phyloP scores from a whole-genome alignment of 2,888 invertebrate species.

The Apodemia hepburni region DNA sequence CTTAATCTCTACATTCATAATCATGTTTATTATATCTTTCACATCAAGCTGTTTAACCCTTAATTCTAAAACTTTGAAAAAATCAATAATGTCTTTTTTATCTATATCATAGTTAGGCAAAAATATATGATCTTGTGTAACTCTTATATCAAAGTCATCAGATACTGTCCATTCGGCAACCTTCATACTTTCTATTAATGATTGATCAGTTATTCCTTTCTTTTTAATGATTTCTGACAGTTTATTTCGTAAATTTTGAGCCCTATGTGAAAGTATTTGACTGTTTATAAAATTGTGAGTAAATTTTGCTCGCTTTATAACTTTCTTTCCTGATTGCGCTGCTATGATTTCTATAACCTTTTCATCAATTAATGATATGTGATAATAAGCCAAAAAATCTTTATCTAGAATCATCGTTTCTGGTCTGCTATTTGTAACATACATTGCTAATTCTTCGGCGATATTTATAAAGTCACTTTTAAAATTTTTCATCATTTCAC shows the following conservation, averaged over 20 bases:
- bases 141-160: not conserved
- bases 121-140: not conserved
- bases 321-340: not conserved
- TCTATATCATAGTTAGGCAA: slow-evolving; percentile 8
- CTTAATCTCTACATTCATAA: not conserved
- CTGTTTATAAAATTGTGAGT: not conserved
- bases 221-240: not conserved
- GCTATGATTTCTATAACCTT: not conserved
- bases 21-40: not conserved
- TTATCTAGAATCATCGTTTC: slow-evolving; percentile 3
- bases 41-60: not conserved
- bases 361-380: slow-evolving; percentile 1
- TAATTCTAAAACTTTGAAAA: not conserved
- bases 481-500: not conserved
- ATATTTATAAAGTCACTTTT: not conserved
- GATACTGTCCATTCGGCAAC: slow-evolving; percentile 1
- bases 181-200: not conserved
- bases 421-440: not conserved
- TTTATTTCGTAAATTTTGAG: slow-evolving; percentile 7
- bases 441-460: not conserved
- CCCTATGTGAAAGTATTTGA: not conserved
- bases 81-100: slow-evolving; percentile 3
- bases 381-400: slow-evolving; percentile 11
- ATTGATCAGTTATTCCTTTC: not conserved
- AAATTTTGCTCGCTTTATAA: slow-evolving; percentile 7